Conservation (phyloP, 2,113 vertebrate species). For the Mesitornis unicolor region DNA sequence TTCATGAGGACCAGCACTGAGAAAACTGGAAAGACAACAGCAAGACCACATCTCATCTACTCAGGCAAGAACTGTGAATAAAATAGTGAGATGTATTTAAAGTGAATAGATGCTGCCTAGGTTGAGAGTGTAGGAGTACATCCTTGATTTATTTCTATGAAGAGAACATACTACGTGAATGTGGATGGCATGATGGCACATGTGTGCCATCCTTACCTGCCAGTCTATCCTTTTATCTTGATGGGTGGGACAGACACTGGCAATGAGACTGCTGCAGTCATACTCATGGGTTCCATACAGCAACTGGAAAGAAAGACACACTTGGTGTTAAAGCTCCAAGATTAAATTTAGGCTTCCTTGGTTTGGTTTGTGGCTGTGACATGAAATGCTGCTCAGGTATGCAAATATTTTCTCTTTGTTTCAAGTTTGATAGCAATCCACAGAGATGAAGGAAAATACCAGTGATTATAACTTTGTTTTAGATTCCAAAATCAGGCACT, state of each 20-base stretch:
- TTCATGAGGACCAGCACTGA: neutral
- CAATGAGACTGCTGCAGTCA: neutral
- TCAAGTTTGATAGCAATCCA: neutral
- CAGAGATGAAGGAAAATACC: neutral
- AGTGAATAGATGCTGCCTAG: neutral
- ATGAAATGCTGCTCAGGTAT: neutral
- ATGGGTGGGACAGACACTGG: neutral
- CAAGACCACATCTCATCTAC: neutral
- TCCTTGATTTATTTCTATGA: neutral
- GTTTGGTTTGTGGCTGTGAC: neutral
- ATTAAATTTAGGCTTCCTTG: neutral
- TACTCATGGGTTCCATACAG: neutral
- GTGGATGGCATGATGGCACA: neutral
- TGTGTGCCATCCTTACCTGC: rapidly evolving
- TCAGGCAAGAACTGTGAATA: neutral
- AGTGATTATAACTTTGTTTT: neutral
- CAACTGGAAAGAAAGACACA: neutral
- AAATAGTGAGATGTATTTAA: neutral
- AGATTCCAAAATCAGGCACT: neutral
- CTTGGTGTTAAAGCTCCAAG: neutral
- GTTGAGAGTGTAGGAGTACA: neutral
- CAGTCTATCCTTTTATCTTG: neutral
- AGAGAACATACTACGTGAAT: neutral
- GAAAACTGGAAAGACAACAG: neutral
- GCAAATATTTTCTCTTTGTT: neutral